A percentile compares a stretch with the other conserved stretches of the same genome.
Conservation (phyloP, 2,797 vertebrate species). For the Oophaga sylvatica region DNA sequence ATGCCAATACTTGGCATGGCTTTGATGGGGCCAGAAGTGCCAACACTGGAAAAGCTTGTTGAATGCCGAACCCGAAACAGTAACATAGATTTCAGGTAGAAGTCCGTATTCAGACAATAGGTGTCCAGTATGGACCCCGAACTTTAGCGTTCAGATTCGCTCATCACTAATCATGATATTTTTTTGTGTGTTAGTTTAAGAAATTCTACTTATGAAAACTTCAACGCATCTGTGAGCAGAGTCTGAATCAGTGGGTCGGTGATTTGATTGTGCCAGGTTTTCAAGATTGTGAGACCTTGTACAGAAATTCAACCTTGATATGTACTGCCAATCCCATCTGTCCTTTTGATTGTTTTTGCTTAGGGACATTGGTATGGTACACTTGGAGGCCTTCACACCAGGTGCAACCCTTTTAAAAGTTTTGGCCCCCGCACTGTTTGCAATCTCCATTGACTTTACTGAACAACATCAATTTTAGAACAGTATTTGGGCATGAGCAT, state of each 20-base stretch:
- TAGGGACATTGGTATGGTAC: not conserved
- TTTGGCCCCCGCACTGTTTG: not conserved
- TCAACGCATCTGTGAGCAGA: not conserved
- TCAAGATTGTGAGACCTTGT: not conserved
- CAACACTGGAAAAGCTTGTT: no score
- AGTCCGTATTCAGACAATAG: no score
- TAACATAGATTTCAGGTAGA: no score
- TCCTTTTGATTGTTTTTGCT: not conserved
- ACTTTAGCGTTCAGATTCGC: no score
- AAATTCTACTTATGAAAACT: no score
- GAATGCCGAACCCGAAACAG: no score
- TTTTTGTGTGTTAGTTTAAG: no score
- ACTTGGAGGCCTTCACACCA: not conserved
- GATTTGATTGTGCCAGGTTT: not conserved
- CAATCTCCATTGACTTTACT: not conserved
- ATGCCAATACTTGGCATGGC: no score
- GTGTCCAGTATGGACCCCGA: no score
- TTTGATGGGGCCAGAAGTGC: no score
- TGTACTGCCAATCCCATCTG: not conserved
- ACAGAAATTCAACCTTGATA: not conserved
- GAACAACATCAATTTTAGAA: not conserved
- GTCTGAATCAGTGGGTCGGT: not conserved
- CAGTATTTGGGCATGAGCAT: not conserved
- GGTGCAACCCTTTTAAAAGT: not conserved
- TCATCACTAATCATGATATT: no score